These are phyloP conservation scores for Heliothis subflexa DNA, from an alignment of 1,140 invertebrate species.

Conservation along the genomic window DNA sequence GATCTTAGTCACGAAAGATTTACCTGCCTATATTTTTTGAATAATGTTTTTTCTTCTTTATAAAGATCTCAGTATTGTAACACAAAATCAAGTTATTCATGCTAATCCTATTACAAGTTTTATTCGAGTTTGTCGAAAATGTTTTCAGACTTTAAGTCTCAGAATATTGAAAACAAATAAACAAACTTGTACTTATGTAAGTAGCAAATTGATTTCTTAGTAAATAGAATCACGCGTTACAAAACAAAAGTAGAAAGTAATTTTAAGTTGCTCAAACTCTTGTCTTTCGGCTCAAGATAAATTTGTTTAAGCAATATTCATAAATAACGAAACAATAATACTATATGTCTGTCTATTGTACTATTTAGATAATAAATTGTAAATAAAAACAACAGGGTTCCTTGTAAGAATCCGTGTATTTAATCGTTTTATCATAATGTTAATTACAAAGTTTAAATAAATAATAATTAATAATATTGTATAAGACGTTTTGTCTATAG, in stretches of 20 bases:
- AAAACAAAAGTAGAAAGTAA: constrained; percentile 34
- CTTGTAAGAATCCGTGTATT: constrained; percentile 53
- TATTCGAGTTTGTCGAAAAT: too few relatives aligned
- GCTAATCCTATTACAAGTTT: too few relatives aligned
- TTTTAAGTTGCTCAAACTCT: constrained; percentile 44
- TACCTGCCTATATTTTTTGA: too few relatives aligned
- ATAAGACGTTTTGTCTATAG: constrained; percentile 47
- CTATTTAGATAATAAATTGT: constrained; percentile 26
- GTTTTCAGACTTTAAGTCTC: neutral
- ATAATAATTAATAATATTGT: constrained; percentile 18
- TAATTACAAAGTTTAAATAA: constrained; percentile 39
- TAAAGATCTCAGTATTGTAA: too few relatives aligned
- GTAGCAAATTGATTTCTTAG: neutral
- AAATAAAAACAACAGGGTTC: constrained; percentile 60
- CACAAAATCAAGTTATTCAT: too few relatives aligned
- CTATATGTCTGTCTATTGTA: constrained; percentile 35
- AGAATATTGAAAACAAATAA: neutral
- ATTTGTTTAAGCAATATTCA: constrained; percentile 53
- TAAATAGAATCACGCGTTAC: constrained; percentile 1
- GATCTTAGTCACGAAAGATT: too few relatives aligned
- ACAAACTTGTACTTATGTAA: constrained; percentile 1
- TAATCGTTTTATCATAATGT: constrained; percentile 48
- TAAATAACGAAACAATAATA: constrained; percentile 48
- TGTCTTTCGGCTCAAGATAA: constrained; percentile 46
- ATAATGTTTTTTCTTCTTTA: too few relatives aligned